Conservation (phyloP, 2,113 vertebrate species). For the Glaucomys volans region DNA sequence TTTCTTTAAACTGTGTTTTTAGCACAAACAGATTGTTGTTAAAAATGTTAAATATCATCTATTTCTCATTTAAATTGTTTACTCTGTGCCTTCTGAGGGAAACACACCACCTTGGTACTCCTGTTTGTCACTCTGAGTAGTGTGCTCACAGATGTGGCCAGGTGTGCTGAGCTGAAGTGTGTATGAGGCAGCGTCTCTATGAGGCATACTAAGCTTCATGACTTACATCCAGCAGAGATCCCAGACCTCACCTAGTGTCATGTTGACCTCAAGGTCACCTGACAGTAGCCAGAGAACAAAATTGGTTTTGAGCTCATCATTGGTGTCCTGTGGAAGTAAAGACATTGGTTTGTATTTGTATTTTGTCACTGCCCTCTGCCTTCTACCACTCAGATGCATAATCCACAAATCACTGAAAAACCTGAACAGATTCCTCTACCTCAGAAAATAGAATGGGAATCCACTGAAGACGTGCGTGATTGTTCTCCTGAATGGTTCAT, state of each 20-base stretch:
- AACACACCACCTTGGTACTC: not conserved
- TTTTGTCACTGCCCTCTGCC: not conserved
- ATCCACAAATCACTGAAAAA: constrained; percentile 55
- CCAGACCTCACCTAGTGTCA: not conserved
- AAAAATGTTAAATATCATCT: constrained; percentile 51
- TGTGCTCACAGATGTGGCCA: not conserved
- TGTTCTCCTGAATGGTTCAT: not conserved
- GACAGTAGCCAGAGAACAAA: constrained; percentile 72
- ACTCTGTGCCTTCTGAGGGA: constrained; percentile 2
- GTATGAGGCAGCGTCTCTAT: not conserved
- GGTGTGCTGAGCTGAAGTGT: not conserved
- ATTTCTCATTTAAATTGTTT: constrained; percentile 51
- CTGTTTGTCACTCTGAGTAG: not conserved
- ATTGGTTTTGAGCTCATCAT: constrained; percentile 66
- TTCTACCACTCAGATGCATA: not conserved
- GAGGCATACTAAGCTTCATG: not conserved
- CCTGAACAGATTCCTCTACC: constrained; percentile 65
- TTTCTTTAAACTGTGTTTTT: constrained; percentile 53
- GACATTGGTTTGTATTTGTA: not conserved
- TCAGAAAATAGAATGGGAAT: constrained; percentile 67
- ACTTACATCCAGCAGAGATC: constrained; percentile 53
- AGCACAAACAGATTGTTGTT: constrained; percentile 54
- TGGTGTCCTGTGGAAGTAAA: constrained; percentile 33
- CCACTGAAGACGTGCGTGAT: constrained; percentile 37
- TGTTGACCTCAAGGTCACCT: constrained; percentile 64